Conservation (phyloP, 2,888 invertebrate genomes). For the Caenorhabditis doughertyi region DNA sequence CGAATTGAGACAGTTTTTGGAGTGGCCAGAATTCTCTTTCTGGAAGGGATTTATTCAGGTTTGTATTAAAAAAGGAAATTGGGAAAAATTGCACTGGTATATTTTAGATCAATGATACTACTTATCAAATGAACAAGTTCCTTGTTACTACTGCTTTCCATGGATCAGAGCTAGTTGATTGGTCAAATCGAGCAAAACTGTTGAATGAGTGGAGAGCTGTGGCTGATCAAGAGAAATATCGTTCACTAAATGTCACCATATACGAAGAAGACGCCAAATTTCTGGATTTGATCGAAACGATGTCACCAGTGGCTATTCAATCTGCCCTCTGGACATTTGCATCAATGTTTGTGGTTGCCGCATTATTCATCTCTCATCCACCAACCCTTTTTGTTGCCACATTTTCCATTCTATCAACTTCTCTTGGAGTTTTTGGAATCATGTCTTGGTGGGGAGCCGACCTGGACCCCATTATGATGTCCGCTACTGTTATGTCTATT, state of each 20-base stretch:
- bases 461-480: conserved; percentile 82
- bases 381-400: conserved; percentile 79
- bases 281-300: conserved; percentile 78
- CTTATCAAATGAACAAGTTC: conserved; percentile 73
- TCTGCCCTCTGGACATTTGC: conserved; percentile 80
- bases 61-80: not conserved
- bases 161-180: conserved; percentile 74
- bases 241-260: conserved; percentile 76
- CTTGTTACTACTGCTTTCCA: conserved; percentile 80
- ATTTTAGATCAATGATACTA: conserved; percentile 54
- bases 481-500: conserved; percentile 80
- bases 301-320: conserved; percentile 77
- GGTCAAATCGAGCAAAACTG: conserved; percentile 78
- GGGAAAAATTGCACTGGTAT: not conserved
- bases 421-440: conserved; percentile 81
- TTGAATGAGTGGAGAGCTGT: conserved; percentile 78
- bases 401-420: conserved; percentile 79
- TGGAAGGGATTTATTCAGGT: conserved; percentile 81
- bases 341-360: conserved; percentile 80
- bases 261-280: conserved; percentile 82
- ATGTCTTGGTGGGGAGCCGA: conserved; percentile 81
- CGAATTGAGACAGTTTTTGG: conserved; percentile 78
- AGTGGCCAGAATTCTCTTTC: conserved; percentile 82
- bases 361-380: conserved; percentile 80
- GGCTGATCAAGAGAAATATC: conserved; percentile 77